Evolutionary conservation across 2,888 invertebrate species (phyloP).

Genomic region (Zaprionus bogoriensis): DNA sequence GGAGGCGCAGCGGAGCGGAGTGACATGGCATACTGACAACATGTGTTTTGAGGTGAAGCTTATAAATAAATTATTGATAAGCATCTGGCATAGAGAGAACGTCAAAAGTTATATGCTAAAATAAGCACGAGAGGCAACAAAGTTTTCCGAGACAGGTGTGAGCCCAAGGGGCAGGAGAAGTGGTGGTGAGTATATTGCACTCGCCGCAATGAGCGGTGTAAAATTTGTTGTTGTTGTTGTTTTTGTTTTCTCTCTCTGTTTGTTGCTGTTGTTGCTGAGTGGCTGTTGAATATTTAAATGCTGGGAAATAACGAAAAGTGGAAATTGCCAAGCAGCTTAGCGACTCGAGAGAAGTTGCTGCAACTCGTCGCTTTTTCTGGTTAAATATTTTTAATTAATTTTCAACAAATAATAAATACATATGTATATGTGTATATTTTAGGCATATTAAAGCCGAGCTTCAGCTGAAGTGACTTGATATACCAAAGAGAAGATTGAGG

Average conservation of each 20-base stretch:
- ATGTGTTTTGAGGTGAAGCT: constrained; percentile 76
- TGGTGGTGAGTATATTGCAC: background rate
- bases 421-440: constrained; percentile 35
- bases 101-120: constrained; percentile 73
- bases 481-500: constrained; percentile 66
- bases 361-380: constrained; percentile 41
- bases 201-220: constrained; percentile 16
- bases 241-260: no score
- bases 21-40: constrained; percentile 66
- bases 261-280: constrained; percentile 19
- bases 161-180: background rate
- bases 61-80: constrained; percentile 79
- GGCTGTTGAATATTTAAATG: constrained; percentile 60
- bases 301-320: constrained; percentile 46
- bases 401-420: background rate
- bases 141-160: constrained; percentile 14
- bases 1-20: background rate
- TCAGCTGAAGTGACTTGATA: constrained; percentile 54
- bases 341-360: no score
- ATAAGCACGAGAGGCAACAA: constrained; percentile 54
- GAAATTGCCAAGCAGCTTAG: constrained; percentile 36
- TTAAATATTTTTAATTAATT: background rate
- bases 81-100: constrained; percentile 68
- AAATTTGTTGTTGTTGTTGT: constrained; percentile 6
- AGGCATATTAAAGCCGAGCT: constrained; percentile 41